These are phyloP conservation scores for Agonum fuliginosum DNA, from an alignment of 2,888 invertebrate species.

Conservation along the genomic window DNA sequence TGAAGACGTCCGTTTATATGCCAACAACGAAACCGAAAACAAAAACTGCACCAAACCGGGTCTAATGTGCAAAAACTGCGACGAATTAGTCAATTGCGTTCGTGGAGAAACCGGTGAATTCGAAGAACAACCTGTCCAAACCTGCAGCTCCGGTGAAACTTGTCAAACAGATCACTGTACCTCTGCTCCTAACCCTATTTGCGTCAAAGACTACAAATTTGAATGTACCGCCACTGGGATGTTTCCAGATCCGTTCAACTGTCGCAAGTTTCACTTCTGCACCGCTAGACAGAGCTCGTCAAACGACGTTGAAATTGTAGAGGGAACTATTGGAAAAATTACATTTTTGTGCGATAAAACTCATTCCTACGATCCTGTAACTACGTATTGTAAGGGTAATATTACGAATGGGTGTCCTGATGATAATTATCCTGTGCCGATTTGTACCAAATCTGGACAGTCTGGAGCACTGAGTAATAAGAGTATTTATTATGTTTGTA, in stretches of 20 bases:
- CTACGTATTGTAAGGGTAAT: slow-evolving; percentile 15
- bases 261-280: slow-evolving; percentile 23
- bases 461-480: slow-evolving; percentile 52
- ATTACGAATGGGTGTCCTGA: slow-evolving; percentile 42
- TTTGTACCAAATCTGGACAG: slow-evolving; percentile 53
- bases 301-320: neutral
- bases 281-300: neutral
- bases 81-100: neutral
- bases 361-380: neutral
- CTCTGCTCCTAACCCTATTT: neutral
- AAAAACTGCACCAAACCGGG: neutral
- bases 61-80: slow-evolving; percentile 3
- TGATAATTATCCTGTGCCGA: slow-evolving; percentile 45
- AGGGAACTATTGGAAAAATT: neutral
- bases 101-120: neutral
- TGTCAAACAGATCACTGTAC: slow-evolving; percentile 24
- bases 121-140: neutral
- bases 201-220: slow-evolving; percentile 12
- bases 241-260: slow-evolving; percentile 43
- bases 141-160: neutral
- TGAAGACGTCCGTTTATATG: neutral
- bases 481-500: slow-evolving; percentile 61
- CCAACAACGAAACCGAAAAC: neutral
- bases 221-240: slow-evolving; percentile 28
- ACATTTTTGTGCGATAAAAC: neutral